These are phyloP conservation scores for Anthophora plumipes DNA, from an alignment of 2,888 invertebrate genomes.

Conservation along the genomic window DNA sequence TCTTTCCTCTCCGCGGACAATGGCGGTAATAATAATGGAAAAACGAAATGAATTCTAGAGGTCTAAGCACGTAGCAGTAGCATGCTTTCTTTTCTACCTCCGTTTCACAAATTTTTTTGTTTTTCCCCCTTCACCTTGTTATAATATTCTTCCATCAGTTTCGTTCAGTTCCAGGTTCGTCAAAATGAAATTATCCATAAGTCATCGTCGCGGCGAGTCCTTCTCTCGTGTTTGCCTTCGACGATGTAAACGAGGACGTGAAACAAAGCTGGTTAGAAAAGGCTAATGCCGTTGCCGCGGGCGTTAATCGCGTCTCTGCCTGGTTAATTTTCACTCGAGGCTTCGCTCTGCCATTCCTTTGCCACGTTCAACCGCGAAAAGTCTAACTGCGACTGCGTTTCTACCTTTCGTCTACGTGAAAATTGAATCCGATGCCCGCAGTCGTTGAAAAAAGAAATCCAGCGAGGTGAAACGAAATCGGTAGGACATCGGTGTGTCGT, in stretches of 20 bases:
- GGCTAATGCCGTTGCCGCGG: slow-evolving; percentile 11
- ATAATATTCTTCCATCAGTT: slow-evolving; percentile 38
- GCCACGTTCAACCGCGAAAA: neutral
- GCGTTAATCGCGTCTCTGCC: slow-evolving; percentile 33
- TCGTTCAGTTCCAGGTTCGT: slow-evolving; percentile 45
- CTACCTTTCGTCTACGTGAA: neutral
- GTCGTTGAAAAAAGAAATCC: too few relatives aligned
- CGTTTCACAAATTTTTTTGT: neutral
- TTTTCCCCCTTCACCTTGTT: too few relatives aligned
- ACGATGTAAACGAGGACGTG: slow-evolving; percentile 18
- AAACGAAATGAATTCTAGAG: neutral
- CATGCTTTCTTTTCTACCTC: too few relatives aligned
- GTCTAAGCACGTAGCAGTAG: slow-evolving; percentile 3
- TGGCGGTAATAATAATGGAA: neutral
- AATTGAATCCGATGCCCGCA: neutral
- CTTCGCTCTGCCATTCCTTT: neutral
- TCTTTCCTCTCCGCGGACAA: neutral
- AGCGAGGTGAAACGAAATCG: too few relatives aligned
- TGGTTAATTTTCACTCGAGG: slow-evolving; percentile 5
- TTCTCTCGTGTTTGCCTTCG: neutral
- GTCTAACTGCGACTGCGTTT: neutral
- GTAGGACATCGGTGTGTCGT: too few relatives aligned
- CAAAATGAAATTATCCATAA: slow-evolving; percentile 65
- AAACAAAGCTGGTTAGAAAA: slow-evolving; percentile 31
- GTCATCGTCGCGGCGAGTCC: slow-evolving; percentile 39